Conservation (phyloP, 2,888 invertebrate species). For the Emmelina monodactyla region DNA sequence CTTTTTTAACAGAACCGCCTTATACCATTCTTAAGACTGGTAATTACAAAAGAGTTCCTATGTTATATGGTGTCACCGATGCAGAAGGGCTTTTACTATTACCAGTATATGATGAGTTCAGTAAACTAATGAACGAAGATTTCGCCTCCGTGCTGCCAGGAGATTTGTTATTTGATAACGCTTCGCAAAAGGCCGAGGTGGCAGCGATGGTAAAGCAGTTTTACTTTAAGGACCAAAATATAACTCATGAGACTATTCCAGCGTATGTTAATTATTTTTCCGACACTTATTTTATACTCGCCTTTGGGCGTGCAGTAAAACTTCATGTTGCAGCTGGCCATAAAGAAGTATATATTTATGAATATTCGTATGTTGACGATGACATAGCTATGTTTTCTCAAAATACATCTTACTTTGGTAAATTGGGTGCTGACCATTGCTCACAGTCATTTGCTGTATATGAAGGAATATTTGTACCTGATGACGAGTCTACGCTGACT, state of each 20-base stretch:
- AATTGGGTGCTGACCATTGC: conserved; percentile 7
- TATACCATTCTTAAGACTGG: conserved; percentile 24
- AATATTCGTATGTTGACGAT: conserved; percentile 16
- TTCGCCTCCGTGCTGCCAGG: conserved; percentile 31
- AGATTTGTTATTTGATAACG: conserved; percentile 26
- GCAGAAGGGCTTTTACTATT: conserved; percentile 25
- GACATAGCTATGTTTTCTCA: conserved; percentile 10
- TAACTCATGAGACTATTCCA: conserved; percentile 21
- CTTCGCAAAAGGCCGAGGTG: conserved; percentile 23
- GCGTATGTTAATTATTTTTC: conserved; percentile 27
- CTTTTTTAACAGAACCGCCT: conserved; percentile 20
- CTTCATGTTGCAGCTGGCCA: conserved; percentile 19
- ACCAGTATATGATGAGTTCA: conserved; percentile 22
- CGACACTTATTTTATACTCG: conserved; percentile 30
- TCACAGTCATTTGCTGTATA: conserved; percentile 7
- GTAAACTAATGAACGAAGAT: conserved; percentile 26
- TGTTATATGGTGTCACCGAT: conserved; percentile 29
- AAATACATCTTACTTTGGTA: too few relatives aligned
- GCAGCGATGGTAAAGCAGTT: conserved; percentile 24
- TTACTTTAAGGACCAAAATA: conserved; percentile 26
- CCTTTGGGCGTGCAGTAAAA: conserved; percentile 15
- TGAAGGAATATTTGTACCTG: background rate
- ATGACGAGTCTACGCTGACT: conserved; percentile 9
- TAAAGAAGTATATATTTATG: conserved; percentile 18
- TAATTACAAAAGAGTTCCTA: conserved; percentile 24